Evolutionary conservation across 2,888 invertebrate genomes (phyloP).

Genomic region (Watsonalla binaria): DNA sequence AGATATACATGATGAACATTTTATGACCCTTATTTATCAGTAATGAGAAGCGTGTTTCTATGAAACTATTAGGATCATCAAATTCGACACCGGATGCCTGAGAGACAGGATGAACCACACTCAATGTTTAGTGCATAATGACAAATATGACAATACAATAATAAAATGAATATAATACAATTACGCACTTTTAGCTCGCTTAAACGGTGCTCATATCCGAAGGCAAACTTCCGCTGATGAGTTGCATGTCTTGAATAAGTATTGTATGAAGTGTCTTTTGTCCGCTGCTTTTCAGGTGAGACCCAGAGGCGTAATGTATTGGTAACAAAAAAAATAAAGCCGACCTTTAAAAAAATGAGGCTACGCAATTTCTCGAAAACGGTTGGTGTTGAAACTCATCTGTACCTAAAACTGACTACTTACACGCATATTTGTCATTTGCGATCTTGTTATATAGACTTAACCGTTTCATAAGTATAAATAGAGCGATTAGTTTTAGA

Average conservation of each 20-base stretch:
- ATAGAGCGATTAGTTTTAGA: no score
- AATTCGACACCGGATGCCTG: conserved; percentile 55
- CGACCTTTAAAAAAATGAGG: not conserved
- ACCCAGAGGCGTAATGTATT: no score
- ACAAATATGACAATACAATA: conserved; percentile 27
- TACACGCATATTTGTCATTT: no score
- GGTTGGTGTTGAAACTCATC: no score
- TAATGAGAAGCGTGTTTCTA: conserved; percentile 34
- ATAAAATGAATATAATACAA: conserved; percentile 48
- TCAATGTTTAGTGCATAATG: conserved; percentile 25
- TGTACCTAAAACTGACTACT: no score
- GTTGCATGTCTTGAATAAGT: conserved; percentile 5
- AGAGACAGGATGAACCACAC: conserved; percentile 26
- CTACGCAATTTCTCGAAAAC: no score
- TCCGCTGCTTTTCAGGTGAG: no score
- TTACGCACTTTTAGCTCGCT: conserved; percentile 25
- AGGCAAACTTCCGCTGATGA: conserved; percentile 13
- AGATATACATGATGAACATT: not conserved
- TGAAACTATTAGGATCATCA: conserved; percentile 37
- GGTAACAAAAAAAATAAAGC: conserved; percentile 4
- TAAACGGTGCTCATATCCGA: conserved; percentile 29
- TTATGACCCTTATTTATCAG: conserved; percentile 15
- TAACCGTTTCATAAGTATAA: no score
- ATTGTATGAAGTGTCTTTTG: conserved; percentile 6
- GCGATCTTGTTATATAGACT: no score